Base-by-base conservation (phyloP, 2,113 vertebrate species). In the Corythornis madagascariensis region DNA sequence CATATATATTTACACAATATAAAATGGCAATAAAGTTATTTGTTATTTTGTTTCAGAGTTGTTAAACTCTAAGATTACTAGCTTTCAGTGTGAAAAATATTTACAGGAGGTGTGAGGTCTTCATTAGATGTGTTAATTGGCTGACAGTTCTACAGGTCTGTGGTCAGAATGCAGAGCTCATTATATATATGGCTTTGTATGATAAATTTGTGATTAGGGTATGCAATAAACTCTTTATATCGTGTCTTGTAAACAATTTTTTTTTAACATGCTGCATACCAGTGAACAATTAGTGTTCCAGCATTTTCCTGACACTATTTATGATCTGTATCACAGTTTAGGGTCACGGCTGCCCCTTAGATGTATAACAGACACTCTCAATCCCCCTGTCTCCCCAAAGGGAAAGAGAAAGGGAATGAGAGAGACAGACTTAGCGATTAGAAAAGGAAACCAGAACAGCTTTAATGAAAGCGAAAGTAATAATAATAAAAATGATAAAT, bases 1-100 rank as follows among this genome's bases (percentile, higher is more conserved):
- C 15, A 52, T 3, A 53, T 3, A 3, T 16, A 71, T 2, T 47
- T 0, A 1, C 8, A 56, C 5, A 56, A 31, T 87, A 93, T 84
- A 55, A 94, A 89, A 94, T 82, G 24, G 21, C 12, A 38, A 35
- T 81, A 72, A 89, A 12, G 50, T 79, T 78, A 60, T 75, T 80
- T 69, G 47, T 66, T 73, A 59, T 92, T 94, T 90, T 59, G 47
- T 70, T 88, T 80, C 20, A 78, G 71, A 71, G 90, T 86, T 81
- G 31, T 93, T 94, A 65, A 94, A 89, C 31, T 66, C 17, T 45
- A 80, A 65, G 57, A 59, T 77, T 70, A 20, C 8, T 67, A 83
- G 71, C 33, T 79, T 86, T 59, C 67, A 76, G n/a, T 83, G 52
- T 45, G 42, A 78, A 86, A 88, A 56, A 83, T 66, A 10, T 35